phyloP scores from a whole-genome alignment of 1,140 invertebrate species.

The Nixonia krombeini region DNA sequence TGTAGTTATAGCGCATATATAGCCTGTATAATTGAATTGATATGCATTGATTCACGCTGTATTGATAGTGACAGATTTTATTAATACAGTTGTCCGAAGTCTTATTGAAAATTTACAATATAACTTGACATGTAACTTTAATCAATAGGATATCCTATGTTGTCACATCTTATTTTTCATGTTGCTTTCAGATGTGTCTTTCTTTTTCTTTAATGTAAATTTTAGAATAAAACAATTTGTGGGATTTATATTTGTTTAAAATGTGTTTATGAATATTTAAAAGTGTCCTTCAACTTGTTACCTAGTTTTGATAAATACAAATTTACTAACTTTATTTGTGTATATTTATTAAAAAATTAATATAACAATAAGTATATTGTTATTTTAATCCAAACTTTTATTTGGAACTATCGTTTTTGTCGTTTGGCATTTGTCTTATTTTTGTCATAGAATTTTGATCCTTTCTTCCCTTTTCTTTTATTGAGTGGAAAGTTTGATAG shows the following conservation, averaged over 20 bases:
- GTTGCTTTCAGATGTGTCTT: background rate
- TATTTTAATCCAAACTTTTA: background rate
- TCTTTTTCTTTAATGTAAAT: background rate
- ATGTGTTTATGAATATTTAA: too few relatives aligned
- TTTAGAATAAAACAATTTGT: too few relatives aligned
- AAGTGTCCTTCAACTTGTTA: too few relatives aligned
- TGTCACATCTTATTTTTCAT: background rate
- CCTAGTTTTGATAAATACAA: too few relatives aligned
- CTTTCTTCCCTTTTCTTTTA: conserved; percentile 41
- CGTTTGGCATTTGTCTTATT: conserved; percentile 47
- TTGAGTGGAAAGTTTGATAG: conserved; percentile 39
- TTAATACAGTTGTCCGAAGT: background rate
- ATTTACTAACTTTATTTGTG: too few relatives aligned
- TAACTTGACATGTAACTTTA: background rate
- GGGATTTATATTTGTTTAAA: too few relatives aligned
- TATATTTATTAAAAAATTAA: too few relatives aligned
- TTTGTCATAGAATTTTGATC: conserved; percentile 11
- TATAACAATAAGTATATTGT: too few relatives aligned
- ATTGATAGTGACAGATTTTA: background rate
- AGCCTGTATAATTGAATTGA: background rate
- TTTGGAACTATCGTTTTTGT: conserved; percentile 34
- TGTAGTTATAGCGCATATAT: background rate
- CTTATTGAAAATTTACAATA: background rate
- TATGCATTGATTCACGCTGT: background rate
- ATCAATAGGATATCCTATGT: background rate